These are phyloP conservation scores for Pseudomugil tenellus DNA, from an alignment of 2,797 vertebrate species.

Conservation along the genomic window DNA sequence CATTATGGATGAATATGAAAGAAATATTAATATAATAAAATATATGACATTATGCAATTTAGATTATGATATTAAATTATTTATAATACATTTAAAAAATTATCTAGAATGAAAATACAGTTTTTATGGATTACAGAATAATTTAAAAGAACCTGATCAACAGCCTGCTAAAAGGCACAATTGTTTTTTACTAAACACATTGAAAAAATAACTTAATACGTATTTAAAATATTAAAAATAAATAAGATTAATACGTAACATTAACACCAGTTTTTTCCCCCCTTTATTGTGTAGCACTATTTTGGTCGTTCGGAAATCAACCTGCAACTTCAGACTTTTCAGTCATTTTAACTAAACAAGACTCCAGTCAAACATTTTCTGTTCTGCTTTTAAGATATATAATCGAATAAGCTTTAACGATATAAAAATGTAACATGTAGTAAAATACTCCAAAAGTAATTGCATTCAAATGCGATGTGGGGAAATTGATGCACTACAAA, in stretches of 20 bases:
- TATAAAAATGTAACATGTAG: neutral
- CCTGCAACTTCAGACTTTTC: neutral
- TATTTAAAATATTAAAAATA: neutral
- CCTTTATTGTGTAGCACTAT: neutral
- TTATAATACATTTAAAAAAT: too few relatives aligned
- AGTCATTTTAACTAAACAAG: neutral
- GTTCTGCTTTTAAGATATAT: neutral
- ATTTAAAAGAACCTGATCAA: too few relatives aligned
- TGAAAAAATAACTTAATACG: neutral
- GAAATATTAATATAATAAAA: neutral
- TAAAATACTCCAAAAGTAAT: neutral
- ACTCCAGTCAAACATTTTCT: neutral
- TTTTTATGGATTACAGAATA: too few relatives aligned
- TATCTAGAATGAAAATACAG: too few relatives aligned
- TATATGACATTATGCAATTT: too few relatives aligned
- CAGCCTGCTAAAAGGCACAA: too few relatives aligned
- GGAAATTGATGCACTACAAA: neutral
- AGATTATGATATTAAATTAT: too few relatives aligned
- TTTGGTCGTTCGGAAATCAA: constrained; percentile 2
- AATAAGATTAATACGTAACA: neutral
- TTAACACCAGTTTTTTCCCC: neutral
- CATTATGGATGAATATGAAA: neutral
- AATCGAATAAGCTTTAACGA: neutral
- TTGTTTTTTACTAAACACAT: neutral
- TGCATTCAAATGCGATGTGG: neutral